Evolutionary conservation across 1,140 invertebrate genomes (phyloP).

Genomic region (Zaprionus lachaisei): DNA sequence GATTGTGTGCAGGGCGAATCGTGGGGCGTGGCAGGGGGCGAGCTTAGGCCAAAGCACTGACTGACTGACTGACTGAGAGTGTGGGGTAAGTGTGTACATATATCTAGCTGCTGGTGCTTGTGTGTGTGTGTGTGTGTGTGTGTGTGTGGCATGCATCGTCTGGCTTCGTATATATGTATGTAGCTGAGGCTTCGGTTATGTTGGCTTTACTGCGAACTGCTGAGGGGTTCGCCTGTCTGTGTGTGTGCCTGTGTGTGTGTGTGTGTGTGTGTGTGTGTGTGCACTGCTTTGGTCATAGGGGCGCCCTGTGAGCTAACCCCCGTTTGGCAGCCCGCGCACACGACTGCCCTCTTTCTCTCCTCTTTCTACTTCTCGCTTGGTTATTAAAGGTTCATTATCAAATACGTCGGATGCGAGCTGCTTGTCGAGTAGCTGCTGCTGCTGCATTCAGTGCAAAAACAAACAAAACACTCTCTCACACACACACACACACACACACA

Average conservation of each 20-base stretch:
- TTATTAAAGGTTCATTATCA: slow-evolving; percentile 72
- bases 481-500: slow-evolving; percentile 18
- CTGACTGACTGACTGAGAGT: not conserved
- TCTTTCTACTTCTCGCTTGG: slow-evolving; percentile 26
- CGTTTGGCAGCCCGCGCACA: not conserved
- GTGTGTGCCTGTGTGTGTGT: too few relatives aligned
- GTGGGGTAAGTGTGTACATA: not conserved
- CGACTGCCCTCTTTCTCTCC: not conserved
- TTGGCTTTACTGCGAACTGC: slow-evolving; percentile 28
- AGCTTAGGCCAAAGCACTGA: not conserved
- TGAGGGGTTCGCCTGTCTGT: slow-evolving; percentile 15
- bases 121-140: slow-evolving; percentile 8
- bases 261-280: slow-evolving; percentile 18
- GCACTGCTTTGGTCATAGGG: slow-evolving; percentile 29
- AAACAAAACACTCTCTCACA: slow-evolving; percentile 32
- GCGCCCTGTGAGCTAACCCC: slow-evolving; percentile 53
- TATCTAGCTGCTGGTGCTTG: not conserved
- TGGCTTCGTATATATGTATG: slow-evolving; percentile 2
- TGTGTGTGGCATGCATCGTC: slow-evolving; percentile 6
- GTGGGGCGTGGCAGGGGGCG: not conserved
- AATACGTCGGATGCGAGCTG: slow-evolving; percentile 45
- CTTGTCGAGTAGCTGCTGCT: slow-evolving; percentile 20
- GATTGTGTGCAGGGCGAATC: not conserved
- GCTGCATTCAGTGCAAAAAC: slow-evolving; percentile 29
- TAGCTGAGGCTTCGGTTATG: slow-evolving; percentile 38